A percentile compares a stretch with the other conserved stretches of the same genome.
Conservation (phyloP, 2,888 invertebrate genomes). For the Platynereis dumerilii region DNA sequence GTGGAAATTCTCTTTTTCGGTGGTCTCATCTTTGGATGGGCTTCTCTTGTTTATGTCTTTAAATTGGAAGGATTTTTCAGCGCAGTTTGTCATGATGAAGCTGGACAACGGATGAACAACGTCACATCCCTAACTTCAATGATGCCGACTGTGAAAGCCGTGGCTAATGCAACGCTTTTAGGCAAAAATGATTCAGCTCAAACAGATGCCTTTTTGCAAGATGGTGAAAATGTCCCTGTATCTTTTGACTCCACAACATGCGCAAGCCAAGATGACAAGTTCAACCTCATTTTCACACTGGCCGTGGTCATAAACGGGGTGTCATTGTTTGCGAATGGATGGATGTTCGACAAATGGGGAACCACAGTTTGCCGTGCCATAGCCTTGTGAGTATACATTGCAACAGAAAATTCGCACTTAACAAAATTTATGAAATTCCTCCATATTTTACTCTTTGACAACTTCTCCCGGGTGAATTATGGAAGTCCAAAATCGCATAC, state of each 20-base stretch:
- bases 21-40: constrained; percentile 42
- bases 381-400: constrained; percentile 41
- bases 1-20: constrained; percentile 40
- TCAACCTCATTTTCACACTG: constrained; percentile 39
- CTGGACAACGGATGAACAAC: too few species aligned
- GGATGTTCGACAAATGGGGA: constrained; percentile 37
- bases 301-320: constrained; percentile 38
- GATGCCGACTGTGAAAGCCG: background rate
- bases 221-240: background rate
- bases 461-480: too few species aligned
- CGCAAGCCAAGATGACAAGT: constrained; percentile 34
- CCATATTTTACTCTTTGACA: too few species aligned
- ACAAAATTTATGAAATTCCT: too few species aligned
- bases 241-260: constrained; percentile 16
- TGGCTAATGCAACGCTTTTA: too few species aligned
- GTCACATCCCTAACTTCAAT: too few species aligned
- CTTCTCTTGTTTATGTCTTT: constrained; percentile 40
- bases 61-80: constrained; percentile 38
- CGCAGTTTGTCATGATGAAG: constrained; percentile 10
- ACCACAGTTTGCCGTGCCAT: constrained; percentile 36
- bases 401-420: too few species aligned
- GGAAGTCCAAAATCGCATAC: too few species aligned
- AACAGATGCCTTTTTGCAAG: too few species aligned
- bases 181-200: too few species aligned
- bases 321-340: constrained; percentile 36